Conservation (phyloP, 1,140 invertebrate species). For the Schmidtea mediterranea region DNA sequence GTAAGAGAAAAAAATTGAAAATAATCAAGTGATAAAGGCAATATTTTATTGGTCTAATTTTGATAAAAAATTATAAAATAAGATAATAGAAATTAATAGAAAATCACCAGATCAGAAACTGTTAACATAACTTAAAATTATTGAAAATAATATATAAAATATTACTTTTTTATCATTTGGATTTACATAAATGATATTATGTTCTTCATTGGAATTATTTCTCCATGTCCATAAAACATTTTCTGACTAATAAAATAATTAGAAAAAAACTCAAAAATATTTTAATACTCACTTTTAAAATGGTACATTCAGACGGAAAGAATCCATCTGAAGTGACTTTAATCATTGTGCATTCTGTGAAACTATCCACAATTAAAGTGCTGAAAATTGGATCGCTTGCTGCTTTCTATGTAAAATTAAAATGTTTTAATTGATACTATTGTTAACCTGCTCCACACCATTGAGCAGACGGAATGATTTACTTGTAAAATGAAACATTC, state of each 20-base stretch:
- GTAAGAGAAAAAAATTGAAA: too few relatives aligned
- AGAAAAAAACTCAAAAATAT: too few relatives aligned
- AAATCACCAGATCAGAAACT: too few relatives aligned
- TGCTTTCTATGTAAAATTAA: not conserved
- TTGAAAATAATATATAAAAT: too few relatives aligned
- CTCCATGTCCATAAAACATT: conserved; percentile 25
- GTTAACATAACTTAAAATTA: too few relatives aligned
- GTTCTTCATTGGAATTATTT: conserved; percentile 13
- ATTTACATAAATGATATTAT: conserved; percentile 26
- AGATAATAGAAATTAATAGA: too few relatives aligned
- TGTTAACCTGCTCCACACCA: conserved; percentile 11
- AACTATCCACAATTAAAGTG: conserved; percentile 19
- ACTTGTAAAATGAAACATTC: conserved; percentile 20
- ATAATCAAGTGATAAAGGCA: too few relatives aligned
- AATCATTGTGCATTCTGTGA: conserved; percentile 17
- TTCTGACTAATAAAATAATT: conserved; percentile 14
- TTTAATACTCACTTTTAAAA: conserved; percentile 14
- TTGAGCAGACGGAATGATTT: conserved; percentile 15
- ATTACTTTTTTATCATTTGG: conserved; percentile 19
- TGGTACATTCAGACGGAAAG: conserved; percentile 16
- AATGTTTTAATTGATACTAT: conserved; percentile 9
- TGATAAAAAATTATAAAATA: too few relatives aligned
- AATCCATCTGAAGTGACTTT: conserved; percentile 18
- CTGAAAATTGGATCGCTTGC: conserved; percentile 10
- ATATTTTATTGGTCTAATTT: too few relatives aligned